These are phyloP conservation scores for Pelosia muscerda DNA, from an alignment of 2,888 invertebrate genomes.

Conservation along the genomic window DNA sequence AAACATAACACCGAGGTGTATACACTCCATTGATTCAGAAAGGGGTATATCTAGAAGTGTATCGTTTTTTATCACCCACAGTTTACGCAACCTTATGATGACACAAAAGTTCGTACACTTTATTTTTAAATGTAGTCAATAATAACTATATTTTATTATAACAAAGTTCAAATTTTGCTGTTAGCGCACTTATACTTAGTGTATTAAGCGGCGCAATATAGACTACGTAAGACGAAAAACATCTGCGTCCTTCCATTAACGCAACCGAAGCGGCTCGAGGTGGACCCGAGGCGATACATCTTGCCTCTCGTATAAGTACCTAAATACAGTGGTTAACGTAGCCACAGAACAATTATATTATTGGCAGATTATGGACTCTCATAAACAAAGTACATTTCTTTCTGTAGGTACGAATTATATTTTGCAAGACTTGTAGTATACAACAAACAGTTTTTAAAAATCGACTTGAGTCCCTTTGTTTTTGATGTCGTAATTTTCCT, in stretches of 20 bases:
- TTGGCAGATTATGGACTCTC: conserved; percentile 1
- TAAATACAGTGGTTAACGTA: neutral
- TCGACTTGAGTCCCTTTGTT: too few relatives aligned
- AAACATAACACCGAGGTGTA: conserved; percentile 39
- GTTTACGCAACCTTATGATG: neutral
- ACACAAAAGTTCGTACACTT: neutral
- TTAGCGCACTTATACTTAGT: neutral
- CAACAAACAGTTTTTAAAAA: neutral
- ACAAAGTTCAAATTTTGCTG: neutral
- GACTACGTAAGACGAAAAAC: conserved; percentile 1
- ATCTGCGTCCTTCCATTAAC: neutral
- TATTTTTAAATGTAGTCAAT: neutral
- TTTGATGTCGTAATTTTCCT: neutral
- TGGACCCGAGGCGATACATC: neutral
- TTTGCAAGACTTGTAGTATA: neutral
- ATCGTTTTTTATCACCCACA: conserved; percentile 1
- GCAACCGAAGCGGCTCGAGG: neutral
- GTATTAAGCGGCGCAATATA: neutral
- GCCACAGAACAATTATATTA: neutral
- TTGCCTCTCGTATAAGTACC: neutral
- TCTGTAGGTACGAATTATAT: neutral
- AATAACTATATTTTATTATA: neutral
- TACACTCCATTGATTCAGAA: conserved; percentile 41
- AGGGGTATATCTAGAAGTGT: conserved; percentile 22
- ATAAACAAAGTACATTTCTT: neutral